Conservation (phyloP, 2,888 invertebrate genomes). For the Gerris lacustris region DNA sequence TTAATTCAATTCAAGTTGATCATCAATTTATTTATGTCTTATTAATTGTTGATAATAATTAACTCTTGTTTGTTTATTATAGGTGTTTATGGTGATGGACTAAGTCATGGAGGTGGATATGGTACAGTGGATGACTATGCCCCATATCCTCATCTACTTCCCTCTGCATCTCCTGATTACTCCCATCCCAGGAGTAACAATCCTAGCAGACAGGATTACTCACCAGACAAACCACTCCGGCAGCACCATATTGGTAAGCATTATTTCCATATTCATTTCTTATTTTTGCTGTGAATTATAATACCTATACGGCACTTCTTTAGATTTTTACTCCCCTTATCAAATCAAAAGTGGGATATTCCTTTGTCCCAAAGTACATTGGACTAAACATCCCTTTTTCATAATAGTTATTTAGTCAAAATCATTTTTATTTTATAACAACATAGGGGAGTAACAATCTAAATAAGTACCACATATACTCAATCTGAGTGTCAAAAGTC, state of each 20-base stretch:
- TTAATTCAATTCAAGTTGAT: neutral
- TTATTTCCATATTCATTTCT: neutral
- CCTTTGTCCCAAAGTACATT: too few relatives aligned
- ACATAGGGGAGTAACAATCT: too few relatives aligned
- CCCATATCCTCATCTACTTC: constrained; percentile 64
- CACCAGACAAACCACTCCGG: constrained; percentile 41
- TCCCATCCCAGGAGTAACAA: constrained; percentile 53
- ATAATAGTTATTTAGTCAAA: too few relatives aligned
- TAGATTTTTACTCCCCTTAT: too few relatives aligned
- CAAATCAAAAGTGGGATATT: too few relatives aligned
- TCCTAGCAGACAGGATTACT: constrained; percentile 71
- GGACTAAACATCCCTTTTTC: too few relatives aligned
- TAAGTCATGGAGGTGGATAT: constrained; percentile 63
- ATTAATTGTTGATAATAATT: too few relatives aligned
- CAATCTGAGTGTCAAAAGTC: too few relatives aligned
- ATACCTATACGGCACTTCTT: too few relatives aligned
- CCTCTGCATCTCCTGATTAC: constrained; percentile 55
- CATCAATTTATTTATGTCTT: too few relatives aligned
- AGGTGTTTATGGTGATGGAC: constrained; percentile 43
- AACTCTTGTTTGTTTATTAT: constrained; percentile 12
- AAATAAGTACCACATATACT: too few relatives aligned
- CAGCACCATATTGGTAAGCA: constrained; percentile 75
- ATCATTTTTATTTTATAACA: too few relatives aligned
- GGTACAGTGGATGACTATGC: constrained; percentile 73
- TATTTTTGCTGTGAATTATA: neutral